Evolutionary conservation across 2,888 invertebrate species (phyloP).

Genomic region (Troides aeacus): DNA sequence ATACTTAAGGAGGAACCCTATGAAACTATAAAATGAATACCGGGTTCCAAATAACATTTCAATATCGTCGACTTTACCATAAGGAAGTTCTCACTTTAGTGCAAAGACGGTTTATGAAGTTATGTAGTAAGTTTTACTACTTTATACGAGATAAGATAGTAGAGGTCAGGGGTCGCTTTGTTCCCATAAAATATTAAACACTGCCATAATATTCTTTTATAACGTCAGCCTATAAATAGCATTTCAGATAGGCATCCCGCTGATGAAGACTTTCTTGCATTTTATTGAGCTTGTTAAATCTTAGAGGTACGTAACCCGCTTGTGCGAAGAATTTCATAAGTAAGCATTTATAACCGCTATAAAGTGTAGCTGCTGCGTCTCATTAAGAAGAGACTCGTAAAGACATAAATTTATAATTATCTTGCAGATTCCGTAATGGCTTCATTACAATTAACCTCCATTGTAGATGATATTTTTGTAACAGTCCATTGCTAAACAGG

Average conservation of each 20-base stretch:
- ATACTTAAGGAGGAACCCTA: no score
- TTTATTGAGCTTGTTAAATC: constrained; percentile 27
- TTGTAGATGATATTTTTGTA: background rate
- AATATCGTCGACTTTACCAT: background rate
- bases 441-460: constrained; percentile 2
- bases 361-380: constrained; percentile 15
- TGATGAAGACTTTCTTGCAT: constrained; percentile 21
- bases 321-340: constrained; percentile 20
- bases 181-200: constrained; percentile 8
- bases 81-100: background rate
- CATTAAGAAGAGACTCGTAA: constrained; percentile 22
- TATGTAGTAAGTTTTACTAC: background rate
- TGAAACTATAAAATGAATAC: no score
- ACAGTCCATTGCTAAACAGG: no score
- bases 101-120: background rate
- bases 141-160: background rate
- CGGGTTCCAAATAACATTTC: background rate
- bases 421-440: constrained; percentile 20
- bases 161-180: background rate
- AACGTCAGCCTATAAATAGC: background rate
- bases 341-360: constrained; percentile 22
- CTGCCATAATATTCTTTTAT: constrained; percentile 13
- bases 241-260: background rate
- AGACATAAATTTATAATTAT: constrained; percentile 19
- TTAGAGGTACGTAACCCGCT: constrained; percentile 8